Base-by-base conservation (phyloP, 30 jellyfish, hydroid and myxozoan species). In the Turritopsis rubra region DNA sequence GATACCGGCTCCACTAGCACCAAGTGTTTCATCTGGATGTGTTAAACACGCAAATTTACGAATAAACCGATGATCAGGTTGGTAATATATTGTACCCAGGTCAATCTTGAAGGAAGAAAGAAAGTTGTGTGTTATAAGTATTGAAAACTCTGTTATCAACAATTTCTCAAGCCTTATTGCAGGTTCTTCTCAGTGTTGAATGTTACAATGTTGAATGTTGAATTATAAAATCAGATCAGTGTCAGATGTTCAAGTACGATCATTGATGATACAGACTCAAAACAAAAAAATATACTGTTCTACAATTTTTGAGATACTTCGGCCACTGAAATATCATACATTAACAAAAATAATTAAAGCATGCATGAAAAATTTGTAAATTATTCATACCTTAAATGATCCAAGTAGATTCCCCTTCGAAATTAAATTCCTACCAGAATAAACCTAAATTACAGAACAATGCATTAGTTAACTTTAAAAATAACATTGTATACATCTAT, bases 1-100 rank as follows among this genome's bases (percentile, higher is more conserved):
- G 21, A 82, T 66, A 65, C 88, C 88, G 20, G 88, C 88, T 21
- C 88, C 84, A 82, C 88, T 82, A 22, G 88, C 85, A 25, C 88
- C 88, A n/a, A 82, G 54, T 13, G 88, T 82, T 82, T 82, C 88
- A 52, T 82, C 85, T 0, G 88, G 88, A 66, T 82, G 85, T 0
- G 85, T 65, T 25, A 82, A 24, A 29, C 85, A 65, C 4, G 88
- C 88, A 26, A 21, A 82, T 54, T 82, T 82, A 29, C 88, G 88
- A 25, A 82, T 82, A 1, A 82, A 82, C 31, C 88, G 53, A 54
- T 82, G 88, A 71, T 82, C 88, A 20, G 88, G 88, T 52, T 82
- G 88, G 0, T 70, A 30, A 41, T 82, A 82, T 26, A 82, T 72
- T 16, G 88, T 82, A 23, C 88, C 88, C 71, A 82, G 29, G 84